phyloP scores from a whole-genome alignment of 2,113 vertebrate species.

The Sisor rabdophorus region DNA sequence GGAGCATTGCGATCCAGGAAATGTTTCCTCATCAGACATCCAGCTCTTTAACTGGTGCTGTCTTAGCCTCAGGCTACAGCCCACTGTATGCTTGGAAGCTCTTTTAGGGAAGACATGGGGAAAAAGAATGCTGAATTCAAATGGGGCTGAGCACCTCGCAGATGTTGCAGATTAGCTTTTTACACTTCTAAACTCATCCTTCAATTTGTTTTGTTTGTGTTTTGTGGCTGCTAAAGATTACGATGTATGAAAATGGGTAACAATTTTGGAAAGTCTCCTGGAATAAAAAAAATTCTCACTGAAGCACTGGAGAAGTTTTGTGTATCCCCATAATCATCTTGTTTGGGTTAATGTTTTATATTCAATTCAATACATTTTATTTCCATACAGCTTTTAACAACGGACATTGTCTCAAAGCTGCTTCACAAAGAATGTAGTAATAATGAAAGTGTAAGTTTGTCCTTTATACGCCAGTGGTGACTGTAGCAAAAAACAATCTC shows the following conservation, averaged over 20 bases:
- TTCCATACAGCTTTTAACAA: no score
- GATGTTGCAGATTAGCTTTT: constrained; percentile 32
- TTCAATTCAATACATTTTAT: no score
- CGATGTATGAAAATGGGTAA: background rate
- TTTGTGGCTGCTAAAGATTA: constrained; percentile 5
- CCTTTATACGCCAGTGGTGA: no score
- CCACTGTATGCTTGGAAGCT: constrained; percentile 48
- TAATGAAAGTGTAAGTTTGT: no score
- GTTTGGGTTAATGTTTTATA: background rate
- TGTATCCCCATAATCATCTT: background rate
- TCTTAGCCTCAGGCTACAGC: constrained; percentile 49
- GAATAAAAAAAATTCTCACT: background rate
- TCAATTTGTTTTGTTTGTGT: background rate
- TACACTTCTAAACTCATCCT: constrained; percentile 12
- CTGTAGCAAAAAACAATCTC: no score
- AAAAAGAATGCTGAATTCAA: constrained; percentile 47
- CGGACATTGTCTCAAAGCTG: no score
- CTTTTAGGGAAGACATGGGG: constrained; percentile 38
- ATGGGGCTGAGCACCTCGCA: constrained; percentile 37
- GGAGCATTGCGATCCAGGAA: constrained; percentile 37
- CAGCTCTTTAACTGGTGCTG: constrained; percentile 47
- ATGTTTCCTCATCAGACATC: constrained; percentile 46
- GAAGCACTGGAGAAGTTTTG: background rate
- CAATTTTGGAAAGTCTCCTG: no score
- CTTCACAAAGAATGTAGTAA: no score